These are phyloP conservation scores for Lepilemur septentrionalis DNA, from an alignment of 2,797 vertebrate species.

Conservation along the genomic window DNA sequence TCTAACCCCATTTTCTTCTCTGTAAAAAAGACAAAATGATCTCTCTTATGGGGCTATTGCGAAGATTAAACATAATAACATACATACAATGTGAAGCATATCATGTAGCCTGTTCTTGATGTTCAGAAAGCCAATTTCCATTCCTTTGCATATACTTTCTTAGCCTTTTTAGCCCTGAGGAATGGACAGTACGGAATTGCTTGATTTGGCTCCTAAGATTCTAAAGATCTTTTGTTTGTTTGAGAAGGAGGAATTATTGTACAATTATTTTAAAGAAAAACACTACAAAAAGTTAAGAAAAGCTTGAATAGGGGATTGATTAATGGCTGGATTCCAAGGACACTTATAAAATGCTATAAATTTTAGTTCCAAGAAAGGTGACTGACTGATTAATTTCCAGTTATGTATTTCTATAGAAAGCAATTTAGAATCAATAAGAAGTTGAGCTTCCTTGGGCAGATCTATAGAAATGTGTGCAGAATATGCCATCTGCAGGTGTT, in stretches of 20 bases:
- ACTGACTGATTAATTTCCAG: background rate
- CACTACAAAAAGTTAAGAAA: background rate
- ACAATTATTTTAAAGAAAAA: constrained; percentile 51
- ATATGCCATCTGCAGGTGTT: background rate
- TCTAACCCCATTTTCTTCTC: background rate
- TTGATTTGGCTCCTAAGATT: background rate
- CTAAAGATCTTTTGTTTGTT: constrained; percentile 3
- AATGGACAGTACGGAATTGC: background rate
- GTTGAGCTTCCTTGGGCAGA: background rate
- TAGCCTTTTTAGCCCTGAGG: background rate
- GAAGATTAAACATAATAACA: background rate
- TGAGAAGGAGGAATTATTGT: background rate
- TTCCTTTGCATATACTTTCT: background rate
- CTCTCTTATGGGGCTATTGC: background rate
- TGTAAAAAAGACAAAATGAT: background rate
- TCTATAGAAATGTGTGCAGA: background rate
- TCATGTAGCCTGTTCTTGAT: background rate
- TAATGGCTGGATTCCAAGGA: background rate
- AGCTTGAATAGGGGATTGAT: background rate
- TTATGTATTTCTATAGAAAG: background rate
- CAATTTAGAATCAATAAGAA: background rate
- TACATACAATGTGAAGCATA: background rate
- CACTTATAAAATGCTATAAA: background rate
- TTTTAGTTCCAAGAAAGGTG: constrained; percentile 40
- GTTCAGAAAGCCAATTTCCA: background rate